Conservation (phyloP, 2,888 invertebrate genomes). For the Lochmaea capreae region DNA sequence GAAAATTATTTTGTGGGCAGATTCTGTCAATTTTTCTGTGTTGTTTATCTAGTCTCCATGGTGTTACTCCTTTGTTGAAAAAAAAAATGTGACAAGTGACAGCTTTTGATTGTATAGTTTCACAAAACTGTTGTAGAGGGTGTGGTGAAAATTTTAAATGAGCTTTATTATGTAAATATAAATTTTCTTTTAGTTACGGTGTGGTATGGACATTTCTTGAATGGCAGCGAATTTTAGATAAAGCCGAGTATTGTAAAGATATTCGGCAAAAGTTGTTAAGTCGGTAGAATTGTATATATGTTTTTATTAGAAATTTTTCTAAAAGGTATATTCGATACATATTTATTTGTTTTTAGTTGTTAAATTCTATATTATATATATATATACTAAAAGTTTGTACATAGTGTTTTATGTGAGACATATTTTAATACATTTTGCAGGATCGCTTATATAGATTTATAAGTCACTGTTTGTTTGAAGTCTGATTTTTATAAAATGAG, state of each 20-base stretch:
- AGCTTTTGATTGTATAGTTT: neutral
- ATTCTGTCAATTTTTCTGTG: too few species aligned
- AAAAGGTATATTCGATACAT: conserved; percentile 26
- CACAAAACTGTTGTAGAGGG: neutral
- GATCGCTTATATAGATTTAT: conserved; percentile 28
- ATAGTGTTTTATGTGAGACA: conserved; percentile 37
- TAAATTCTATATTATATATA: conserved; percentile 24
- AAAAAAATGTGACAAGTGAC: neutral
- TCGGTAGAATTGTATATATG: conserved; percentile 21
- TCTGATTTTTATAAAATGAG: conserved; percentile 13
- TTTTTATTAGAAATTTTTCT: conserved; percentile 19
- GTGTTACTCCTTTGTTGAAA: neutral
- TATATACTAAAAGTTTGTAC: conserved; percentile 32
- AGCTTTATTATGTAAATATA: neutral
- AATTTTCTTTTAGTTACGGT: neutral
- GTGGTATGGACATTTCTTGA: conserved; percentile 14
- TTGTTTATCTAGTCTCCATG: too few species aligned
- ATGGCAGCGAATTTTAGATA: conserved; percentile 2
- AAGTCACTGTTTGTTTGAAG: conserved; percentile 5
- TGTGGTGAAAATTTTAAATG: neutral
- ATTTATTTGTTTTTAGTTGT: conserved; percentile 38
- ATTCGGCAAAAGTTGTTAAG: neutral
- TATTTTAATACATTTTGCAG: conserved; percentile 40
- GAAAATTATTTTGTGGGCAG: too few species aligned
- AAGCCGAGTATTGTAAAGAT: neutral